Conservation (phyloP, 2,113 vertebrate species). For the Oryzias javanicus region DNA sequence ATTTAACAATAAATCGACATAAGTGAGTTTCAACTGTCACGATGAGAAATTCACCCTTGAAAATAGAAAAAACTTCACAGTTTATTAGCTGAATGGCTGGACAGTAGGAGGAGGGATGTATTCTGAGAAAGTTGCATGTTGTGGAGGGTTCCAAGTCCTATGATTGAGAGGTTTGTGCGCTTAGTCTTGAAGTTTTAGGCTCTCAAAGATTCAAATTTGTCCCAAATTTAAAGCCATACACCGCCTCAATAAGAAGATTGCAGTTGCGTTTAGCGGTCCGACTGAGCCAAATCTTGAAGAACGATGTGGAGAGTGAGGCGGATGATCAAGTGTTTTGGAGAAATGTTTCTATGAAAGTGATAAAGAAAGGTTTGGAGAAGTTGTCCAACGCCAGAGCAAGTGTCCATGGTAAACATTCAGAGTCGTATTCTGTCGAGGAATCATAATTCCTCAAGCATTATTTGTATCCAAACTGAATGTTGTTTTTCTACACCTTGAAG, state of each 20-base stretch:
- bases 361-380: slow-evolving; percentile 62
- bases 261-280: slow-evolving; percentile 40
- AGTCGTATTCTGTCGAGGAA: slow-evolving; percentile 25
- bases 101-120: slow-evolving; percentile 24
- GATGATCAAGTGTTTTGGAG: slow-evolving; percentile 5
- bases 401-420: slow-evolving; percentile 53
- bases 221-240: slow-evolving; percentile 42
- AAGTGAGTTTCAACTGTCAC: neutral
- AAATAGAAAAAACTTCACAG: slow-evolving; percentile 15
- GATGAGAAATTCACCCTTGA: neutral
- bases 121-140: slow-evolving; percentile 37
- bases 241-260: slow-evolving; percentile 24
- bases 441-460: slow-evolving; percentile 15
- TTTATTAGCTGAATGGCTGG: slow-evolving; percentile 34
- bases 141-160: slow-evolving; percentile 37
- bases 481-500: slow-evolving; percentile 25
- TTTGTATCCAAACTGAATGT: slow-evolving; percentile 26
- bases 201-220: slow-evolving; percentile 44
- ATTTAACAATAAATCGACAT: neutral
- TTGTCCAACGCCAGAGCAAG: slow-evolving; percentile 61
- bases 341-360: slow-evolving; percentile 56
- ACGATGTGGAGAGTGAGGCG: slow-evolving; percentile 43
- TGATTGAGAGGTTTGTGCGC: slow-evolving; percentile 32
- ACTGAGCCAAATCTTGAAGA: slow-evolving; percentile 49
- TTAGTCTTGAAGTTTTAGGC: slow-evolving; percentile 48